A percentile compares a stretch with the other conserved stretches of the same genome.
phyloP scores from a whole-genome alignment of 2,797 vertebrate genomes.

The Rhynchotus rufescens region DNA sequence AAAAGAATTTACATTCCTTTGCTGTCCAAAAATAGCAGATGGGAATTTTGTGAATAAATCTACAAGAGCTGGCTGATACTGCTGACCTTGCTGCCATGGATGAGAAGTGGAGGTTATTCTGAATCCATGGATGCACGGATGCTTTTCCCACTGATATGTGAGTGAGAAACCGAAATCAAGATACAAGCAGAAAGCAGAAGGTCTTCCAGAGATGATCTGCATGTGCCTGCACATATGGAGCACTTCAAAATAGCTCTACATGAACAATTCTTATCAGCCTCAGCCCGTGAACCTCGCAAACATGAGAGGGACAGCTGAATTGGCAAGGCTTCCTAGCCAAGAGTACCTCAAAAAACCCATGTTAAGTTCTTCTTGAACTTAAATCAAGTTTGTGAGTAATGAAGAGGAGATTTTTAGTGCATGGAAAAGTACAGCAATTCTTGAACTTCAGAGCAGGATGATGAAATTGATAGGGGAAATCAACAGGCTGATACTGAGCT shows the following conservation, averaged over 20 bases:
- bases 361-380: background rate
- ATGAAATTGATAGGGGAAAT: constrained; percentile 22
- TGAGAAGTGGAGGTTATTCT: background rate
- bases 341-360: background rate
- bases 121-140: background rate
- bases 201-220: background rate
- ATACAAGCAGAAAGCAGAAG: background rate
- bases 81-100: background rate
- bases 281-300: background rate
- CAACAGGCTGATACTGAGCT: background rate
- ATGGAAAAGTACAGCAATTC: background rate
- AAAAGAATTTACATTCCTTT: background rate
- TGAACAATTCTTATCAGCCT: background rate
- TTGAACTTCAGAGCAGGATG: background rate
- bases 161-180: background rate
- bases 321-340: background rate
- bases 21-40: background rate
- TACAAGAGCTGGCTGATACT: background rate
- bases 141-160: background rate
- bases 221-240: background rate
- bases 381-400: background rate
- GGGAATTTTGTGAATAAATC: background rate
- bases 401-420: background rate
- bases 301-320: background rate
- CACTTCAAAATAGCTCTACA: background rate